Evolutionary conservation across 2,888 invertebrate genomes (phyloP).

Genomic region (Zootermopsis nevadensis): DNA sequence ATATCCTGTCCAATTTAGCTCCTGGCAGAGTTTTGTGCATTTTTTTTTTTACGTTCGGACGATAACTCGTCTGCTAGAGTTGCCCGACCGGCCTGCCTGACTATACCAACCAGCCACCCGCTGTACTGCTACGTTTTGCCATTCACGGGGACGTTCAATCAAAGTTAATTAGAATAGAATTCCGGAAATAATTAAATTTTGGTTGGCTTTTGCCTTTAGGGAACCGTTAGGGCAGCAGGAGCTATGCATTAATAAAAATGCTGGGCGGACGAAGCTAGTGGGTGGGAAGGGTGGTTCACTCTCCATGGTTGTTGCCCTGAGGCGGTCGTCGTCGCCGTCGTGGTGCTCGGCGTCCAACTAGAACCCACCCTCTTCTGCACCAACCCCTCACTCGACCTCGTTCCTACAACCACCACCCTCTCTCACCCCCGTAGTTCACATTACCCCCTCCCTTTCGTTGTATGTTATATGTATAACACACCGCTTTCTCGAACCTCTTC

Average conservation of each 20-base stretch:
- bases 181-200: conserved; percentile 56
- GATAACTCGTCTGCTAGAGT: conserved; percentile 35
- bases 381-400: conserved; percentile 24
- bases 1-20: conserved; percentile 37
- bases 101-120: conserved; percentile 33
- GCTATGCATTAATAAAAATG: conserved; percentile 53
- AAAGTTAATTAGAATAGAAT: conserved; percentile 56
- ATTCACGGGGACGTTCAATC: conserved; percentile 55
- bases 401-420: conserved; percentile 35
- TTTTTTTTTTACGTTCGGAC: conserved; percentile 21
- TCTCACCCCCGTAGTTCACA: conserved; percentile 11
- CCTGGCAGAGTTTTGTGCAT: conserved; percentile 28
- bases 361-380: conserved; percentile 5
- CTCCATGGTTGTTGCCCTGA: conserved; percentile 47
- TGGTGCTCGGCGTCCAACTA: conserved; percentile 43
- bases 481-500: conserved; percentile 15
- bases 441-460: background rate
- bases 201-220: conserved; percentile 53
- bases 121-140: conserved; percentile 46
- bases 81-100: conserved; percentile 10
- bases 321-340: conserved; percentile 42
- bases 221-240: conserved; percentile 50
- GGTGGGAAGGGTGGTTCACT: conserved; percentile 17
- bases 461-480: conserved; percentile 27
- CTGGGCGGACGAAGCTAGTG: conserved; percentile 34